Conservation (phyloP, 2,888 invertebrate species). For the Cerastis leucographa region DNA sequence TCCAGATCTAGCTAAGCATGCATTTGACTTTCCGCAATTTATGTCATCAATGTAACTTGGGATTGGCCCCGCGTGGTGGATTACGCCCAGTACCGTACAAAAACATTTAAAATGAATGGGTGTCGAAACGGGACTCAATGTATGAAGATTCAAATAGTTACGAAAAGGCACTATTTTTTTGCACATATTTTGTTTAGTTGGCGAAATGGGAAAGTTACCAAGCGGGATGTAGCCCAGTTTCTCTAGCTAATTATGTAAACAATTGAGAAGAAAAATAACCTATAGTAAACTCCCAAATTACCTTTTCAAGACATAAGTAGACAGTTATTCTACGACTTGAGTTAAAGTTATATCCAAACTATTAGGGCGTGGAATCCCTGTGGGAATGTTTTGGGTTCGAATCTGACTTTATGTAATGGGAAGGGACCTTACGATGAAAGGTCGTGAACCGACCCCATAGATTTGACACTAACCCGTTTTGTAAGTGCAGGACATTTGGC, state of each 20-base stretch:
- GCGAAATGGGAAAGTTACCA: too few species aligned
- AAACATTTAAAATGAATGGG: too few species aligned
- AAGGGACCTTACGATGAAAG: slow-evolving; percentile 42
- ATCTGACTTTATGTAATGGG: slow-evolving; percentile 55
- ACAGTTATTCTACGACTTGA: slow-evolving; percentile 10
- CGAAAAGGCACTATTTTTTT: too few species aligned
- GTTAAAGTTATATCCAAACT: slow-evolving; percentile 36
- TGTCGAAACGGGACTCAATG: too few species aligned
- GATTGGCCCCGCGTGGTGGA: background rate
- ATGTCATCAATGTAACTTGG: too few species aligned
- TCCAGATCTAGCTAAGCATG: too few species aligned
- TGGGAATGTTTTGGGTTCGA: slow-evolving; percentile 47
- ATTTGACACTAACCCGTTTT: slow-evolving; percentile 37
- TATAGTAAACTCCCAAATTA: slow-evolving; percentile 1
- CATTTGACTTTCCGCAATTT: too few species aligned
- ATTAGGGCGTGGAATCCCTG: slow-evolving; percentile 43
- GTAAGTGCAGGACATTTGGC: slow-evolving; percentile 26
- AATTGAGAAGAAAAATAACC: background rate
- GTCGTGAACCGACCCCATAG: slow-evolving; percentile 44
- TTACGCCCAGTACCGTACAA: background rate
- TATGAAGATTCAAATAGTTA: too few species aligned
- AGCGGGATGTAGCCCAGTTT: too few species aligned
- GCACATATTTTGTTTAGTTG: too few species aligned
- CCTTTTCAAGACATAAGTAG: background rate
- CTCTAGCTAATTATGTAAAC: too few species aligned